Base-by-base conservation (phyloP, 92 coral and sea anemone species). In the Virgularia gustaviana region DNA sequence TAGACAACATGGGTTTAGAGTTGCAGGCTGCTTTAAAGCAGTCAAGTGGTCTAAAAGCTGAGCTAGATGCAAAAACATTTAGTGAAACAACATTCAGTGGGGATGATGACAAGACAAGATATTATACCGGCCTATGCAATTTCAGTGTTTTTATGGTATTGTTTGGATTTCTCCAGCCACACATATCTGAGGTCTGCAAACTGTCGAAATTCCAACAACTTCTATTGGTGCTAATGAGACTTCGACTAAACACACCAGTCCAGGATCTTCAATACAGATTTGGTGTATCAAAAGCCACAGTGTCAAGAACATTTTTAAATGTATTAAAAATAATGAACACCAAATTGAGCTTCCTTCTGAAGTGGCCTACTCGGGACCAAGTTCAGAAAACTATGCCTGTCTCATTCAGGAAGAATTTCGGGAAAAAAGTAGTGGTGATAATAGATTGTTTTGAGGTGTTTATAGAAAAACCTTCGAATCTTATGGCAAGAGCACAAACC, bases 331-430 rank as follows among this genome's bases (percentile, higher is more conserved):
- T 76, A 54, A 59, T 81, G 53, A 65, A 81, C 61, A 54, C 34
- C 2, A 45, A 78, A 39, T 72, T 53, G 63, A 72, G 55, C 44
- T 76, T 81, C 8, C 44, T 80, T 34, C 73, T 80, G 32, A 34
- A n/a, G 16, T 61, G 73, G 72, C 57, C 78, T 20, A 68, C 33
- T 2, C 30, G 70, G n/a, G 51, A 12, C 44, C 28, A 18, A 6
- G 28, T 29, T 22, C 36, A 60, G 37, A 77, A 77, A 31, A 60
- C 72, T 39, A 49, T 66, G 29, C 87, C 87, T 23, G 31, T 83
- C 77, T 83, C 78, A 57, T 81, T 81, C 70, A 34, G 82, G 27
- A 81, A 76, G 52, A 68, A 81, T 57, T 76, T 55, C 16, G 82
- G 82, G 33, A 70, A 70, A 55, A 76, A 82, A n/a, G n/a, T n/a